Evolutionary conservation across 2,113 vertebrate species (phyloP).

Genomic region (Pavo muticus): DNA sequence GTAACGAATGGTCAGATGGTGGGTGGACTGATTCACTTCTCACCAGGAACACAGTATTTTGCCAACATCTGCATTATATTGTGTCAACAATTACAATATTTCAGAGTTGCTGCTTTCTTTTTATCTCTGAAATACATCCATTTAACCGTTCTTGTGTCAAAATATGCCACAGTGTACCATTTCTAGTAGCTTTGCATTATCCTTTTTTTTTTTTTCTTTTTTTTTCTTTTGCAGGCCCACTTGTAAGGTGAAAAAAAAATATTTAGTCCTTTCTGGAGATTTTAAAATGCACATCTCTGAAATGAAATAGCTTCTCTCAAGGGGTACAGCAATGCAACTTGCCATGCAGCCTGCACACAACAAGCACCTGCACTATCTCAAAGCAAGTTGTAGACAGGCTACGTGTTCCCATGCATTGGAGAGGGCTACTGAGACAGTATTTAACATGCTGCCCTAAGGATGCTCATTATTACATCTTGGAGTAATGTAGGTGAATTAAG

Average conservation of each 20-base stretch:
- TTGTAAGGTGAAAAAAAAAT: background rate
- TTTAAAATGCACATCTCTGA: background rate
- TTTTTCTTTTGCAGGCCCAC: background rate
- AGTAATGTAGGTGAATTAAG: background rate
- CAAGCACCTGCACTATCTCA: rapidly evolving
- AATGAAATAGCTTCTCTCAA: background rate
- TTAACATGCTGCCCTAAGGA: rapidly evolving
- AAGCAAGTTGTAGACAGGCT: background rate
- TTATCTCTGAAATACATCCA: background rate
- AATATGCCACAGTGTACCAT: background rate
- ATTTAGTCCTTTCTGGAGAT: background rate
- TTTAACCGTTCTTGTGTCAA: slow-evolving; percentile 6
- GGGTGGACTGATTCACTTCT: slow-evolving; percentile 43
- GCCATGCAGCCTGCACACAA: background rate
- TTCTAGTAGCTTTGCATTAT: background rate
- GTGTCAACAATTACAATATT: slow-evolving; percentile 25
- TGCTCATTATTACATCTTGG: background rate
- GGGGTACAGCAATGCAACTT: background rate
- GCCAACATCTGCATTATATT: slow-evolving; percentile 58
- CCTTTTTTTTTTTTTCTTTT: rapidly evolving
- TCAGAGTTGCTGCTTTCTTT: slow-evolving; percentile 18
- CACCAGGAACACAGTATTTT: background rate
- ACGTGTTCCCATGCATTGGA: background rate
- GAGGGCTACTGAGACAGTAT: background rate
- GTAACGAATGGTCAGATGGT: slow-evolving; percentile 25